Base-by-base conservation (phyloP, 2,797 vertebrate species). In the Enteromius afrohamiltoni region DNA sequence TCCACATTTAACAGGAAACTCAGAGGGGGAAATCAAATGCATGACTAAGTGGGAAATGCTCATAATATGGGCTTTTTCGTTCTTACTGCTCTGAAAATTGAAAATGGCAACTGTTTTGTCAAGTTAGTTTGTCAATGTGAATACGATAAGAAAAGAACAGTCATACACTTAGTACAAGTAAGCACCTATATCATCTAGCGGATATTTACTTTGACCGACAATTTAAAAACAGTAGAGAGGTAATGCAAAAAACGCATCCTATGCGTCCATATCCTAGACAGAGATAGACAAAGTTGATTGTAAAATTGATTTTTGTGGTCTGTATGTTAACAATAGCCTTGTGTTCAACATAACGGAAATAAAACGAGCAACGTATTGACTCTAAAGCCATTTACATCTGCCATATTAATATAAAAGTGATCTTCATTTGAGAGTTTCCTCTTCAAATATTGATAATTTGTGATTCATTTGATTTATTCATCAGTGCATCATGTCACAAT, bases 1-100 rank as follows among this genome's bases (percentile, higher is more conserved):
- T 70, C 26, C 60, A 71, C 29, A 26, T 71, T 29, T 58, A 76
- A 68, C 68, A 45, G 53, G 60, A 78, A 77, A 77, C 82, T 78
- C 55, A 14, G 67, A 70, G 76, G 75, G 76, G 75, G 75, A 71
- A 83, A 83, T 79, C 82, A 78, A 70, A 78, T 21, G 70, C 26
- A 80, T 80, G 78, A 85, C 78, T 80, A 65, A 62, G 51, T 78
- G 69, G 40, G 58, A 81, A 77, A 55, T 55, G 31, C 45, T 77
- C 65, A 78, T 55, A 71, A 74, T 80, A 80, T 67, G 83, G 45
- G 69, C 34, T 58, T 82, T 49, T 49, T 75, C 62, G 14, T 42
- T 55, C 47, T 45, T 53, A 23, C 45, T 47, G 29, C 21, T 47
- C 14, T 70, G 29, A 77, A 77, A 37, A 78, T 62, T 42, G 7